These are phyloP conservation scores for Julus scandinavius DNA, from an alignment of 2,888 invertebrate genomes.

Conservation along the genomic window DNA sequence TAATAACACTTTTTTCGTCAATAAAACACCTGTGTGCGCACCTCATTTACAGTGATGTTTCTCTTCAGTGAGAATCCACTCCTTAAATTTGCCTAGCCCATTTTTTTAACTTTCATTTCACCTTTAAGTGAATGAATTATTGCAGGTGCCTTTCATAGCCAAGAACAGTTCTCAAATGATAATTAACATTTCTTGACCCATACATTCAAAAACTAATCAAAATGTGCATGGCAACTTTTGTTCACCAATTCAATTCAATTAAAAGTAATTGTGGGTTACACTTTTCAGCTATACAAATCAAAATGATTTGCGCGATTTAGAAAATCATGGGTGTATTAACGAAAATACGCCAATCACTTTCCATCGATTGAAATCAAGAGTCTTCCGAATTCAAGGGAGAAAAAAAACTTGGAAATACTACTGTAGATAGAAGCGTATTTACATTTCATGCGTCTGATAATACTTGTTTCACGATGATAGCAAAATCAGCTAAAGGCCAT, in stretches of 20 bases:
- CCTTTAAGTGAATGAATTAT: background rate
- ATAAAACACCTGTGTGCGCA: constrained; percentile 18
- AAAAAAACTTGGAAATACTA: background rate
- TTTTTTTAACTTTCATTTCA: constrained; percentile 27
- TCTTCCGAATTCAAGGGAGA: background rate
- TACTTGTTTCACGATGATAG: background rate
- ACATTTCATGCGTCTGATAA: background rate
- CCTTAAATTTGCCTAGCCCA: constrained; percentile 24
- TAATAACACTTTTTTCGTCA: background rate
- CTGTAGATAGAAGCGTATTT: background rate
- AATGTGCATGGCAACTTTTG: constrained; percentile 11
- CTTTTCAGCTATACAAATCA: background rate
- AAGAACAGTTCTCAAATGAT: constrained; percentile 23
- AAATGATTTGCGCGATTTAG: background rate
- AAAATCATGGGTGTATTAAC: background rate
- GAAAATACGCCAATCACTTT: background rate
- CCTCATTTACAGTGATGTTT: constrained; percentile 29
- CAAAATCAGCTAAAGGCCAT: background rate
- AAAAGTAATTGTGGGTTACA: constrained; percentile 9
- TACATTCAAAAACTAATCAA: background rate
- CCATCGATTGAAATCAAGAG: background rate
- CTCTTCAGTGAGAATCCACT: background rate
- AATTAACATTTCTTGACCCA: constrained; percentile 20
- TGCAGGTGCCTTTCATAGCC: background rate
- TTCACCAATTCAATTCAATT: constrained; percentile 14